Base-by-base conservation (phyloP, 2,888 invertebrate genomes). In the Dascillus cervinus region DNA sequence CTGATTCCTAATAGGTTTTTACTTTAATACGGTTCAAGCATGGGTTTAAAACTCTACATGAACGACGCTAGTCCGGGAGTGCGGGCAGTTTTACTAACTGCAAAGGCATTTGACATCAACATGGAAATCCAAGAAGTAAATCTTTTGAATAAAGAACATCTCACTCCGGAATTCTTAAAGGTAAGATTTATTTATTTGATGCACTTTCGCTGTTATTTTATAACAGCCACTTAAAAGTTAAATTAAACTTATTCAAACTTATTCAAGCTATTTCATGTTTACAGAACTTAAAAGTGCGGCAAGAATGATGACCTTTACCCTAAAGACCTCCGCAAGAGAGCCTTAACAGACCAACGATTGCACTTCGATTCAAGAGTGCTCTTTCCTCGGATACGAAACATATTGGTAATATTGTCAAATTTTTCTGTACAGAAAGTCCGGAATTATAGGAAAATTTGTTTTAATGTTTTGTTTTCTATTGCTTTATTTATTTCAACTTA, bases 281-380 rank as follows among this genome's bases (percentile, higher is more conserved):
- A n/a, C n/a, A n/a, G n/a, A n/a, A n/a, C n/a, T n/a, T 53, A 50
- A 23, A 53, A 55, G 40, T 59, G 55, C 32, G 50, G 62, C 1
- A 62, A 40, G 3, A 56, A 64, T 41, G 70, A 73, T 48, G 46
- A 58, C 3, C 55, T 78, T 2, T 78, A 77, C 50, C 72, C 77
- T 0, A 69, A 68, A 44, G 72, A 77, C 43, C 47, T 69, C 2
- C 54, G 66, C 32, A 60, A 55, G 29, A 57, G 75, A 22, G 74
- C 73, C 0, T 47, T 62, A 8, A 58, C 78, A 15, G 67, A 77
- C 51, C 72, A 73, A 41, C 59, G 68, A 23, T 47, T 76, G 29
- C 65, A 72, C 52, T 75, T 70, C 44, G 70, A 77, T 34, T 62
- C 62, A 28, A 69, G 70, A 2, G 60, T 64, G n/a, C n/a, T n/a